These are phyloP conservation scores for Oligia fasciuncula DNA, from an alignment of 2,888 invertebrate species.

Conservation along the genomic window DNA sequence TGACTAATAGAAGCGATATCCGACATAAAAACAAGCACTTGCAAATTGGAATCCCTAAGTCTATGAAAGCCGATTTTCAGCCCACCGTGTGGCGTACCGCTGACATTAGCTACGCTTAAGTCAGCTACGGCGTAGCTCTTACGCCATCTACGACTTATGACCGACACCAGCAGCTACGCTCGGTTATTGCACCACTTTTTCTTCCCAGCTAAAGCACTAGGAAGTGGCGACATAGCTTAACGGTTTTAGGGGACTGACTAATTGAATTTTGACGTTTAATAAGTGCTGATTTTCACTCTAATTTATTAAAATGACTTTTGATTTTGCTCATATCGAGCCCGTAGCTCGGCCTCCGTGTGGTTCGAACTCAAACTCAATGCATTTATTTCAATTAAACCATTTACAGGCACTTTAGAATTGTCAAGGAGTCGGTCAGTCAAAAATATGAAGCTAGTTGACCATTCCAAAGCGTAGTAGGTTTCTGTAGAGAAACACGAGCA, in stretches of 20 bases:
- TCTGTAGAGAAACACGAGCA: no score
- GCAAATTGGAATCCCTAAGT: no score
- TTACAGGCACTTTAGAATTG: no score
- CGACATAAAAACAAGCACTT: no score
- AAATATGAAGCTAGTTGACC: no score
- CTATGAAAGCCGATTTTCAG: no score
- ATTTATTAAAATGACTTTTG: background rate
- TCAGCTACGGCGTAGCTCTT: background rate
- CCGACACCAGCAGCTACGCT: background rate
- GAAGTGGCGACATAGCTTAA: no score
- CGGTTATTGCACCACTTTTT: background rate
- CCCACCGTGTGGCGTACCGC: no score
- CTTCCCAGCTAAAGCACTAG: background rate
- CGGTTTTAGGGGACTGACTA: background rate
- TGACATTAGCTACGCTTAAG: background rate
- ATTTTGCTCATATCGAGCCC: background rate
- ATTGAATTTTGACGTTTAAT: background rate
- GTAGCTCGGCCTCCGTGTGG: background rate
- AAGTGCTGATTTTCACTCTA: background rate
- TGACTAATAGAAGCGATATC: no score
- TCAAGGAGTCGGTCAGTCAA: no score
- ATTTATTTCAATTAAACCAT: no score
- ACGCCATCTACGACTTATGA: background rate
- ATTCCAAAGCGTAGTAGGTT: no score
- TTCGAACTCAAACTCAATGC: background rate